phyloP scores from a whole-genome alignment of 2,888 invertebrate genomes.

The Cacoxenus indagator region DNA sequence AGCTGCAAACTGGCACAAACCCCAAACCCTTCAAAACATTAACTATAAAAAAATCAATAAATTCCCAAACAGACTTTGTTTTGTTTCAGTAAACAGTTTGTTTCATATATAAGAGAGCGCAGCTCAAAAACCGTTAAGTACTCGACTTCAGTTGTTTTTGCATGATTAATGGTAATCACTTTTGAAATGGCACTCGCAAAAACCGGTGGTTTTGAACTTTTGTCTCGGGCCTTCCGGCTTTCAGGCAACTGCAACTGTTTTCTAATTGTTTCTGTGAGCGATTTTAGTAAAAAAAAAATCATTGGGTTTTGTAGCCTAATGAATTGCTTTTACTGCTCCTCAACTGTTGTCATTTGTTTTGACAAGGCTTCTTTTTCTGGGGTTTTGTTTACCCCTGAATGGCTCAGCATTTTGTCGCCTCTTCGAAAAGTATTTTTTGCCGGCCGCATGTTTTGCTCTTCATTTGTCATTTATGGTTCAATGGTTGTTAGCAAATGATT shows the following conservation, averaged over 20 bases:
- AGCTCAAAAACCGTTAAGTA: conserved; percentile 12
- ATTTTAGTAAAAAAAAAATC: not conserved
- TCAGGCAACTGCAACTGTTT: conserved; percentile 54
- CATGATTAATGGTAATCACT: conserved; percentile 49
- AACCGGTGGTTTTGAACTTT: not conserved
- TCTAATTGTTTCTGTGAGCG: conserved; percentile 51
- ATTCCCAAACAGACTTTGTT: not conserved
- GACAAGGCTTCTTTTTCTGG: conserved; percentile 32
- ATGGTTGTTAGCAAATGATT: not conserved
- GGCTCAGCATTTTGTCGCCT: conserved; percentile 2
- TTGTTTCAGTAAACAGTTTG: not conserved
- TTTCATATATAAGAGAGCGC: not conserved
- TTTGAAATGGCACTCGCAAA: no score
- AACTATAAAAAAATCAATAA: conserved; percentile 3
- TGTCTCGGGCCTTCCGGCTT: not conserved
- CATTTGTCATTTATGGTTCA: conserved; percentile 52
- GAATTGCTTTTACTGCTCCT: not conserved
- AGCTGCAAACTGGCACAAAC: not conserved
- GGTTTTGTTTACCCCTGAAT: conserved; percentile 16
- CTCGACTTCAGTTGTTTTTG: conserved; percentile 35
- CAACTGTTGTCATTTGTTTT: conserved; percentile 39
- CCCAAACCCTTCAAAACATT: not conserved
- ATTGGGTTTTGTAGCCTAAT: not conserved
- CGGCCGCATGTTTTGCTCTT: conserved; percentile 28
- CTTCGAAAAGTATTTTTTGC: not conserved